These are phyloP conservation scores for Meandrina meandrites DNA, from an alignment of 92 coral and sea anemone species.

Conservation along the genomic window DNA sequence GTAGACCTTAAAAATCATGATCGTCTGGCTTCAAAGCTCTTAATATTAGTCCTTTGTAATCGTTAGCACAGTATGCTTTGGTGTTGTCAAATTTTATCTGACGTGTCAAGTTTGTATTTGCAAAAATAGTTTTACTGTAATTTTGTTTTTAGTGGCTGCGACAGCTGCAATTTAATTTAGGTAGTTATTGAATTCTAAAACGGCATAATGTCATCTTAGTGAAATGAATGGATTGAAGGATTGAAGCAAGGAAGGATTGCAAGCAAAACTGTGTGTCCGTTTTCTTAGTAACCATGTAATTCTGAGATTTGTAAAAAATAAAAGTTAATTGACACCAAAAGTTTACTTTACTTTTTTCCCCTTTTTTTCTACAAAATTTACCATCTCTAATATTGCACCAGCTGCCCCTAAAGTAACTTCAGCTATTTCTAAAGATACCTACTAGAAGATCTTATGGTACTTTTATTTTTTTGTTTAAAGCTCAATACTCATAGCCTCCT, in stretches of 20 bases:
- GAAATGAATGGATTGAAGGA: neutral
- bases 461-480: too few relatives aligned
- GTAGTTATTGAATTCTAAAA: slow-evolving; percentile 9
- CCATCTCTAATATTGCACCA: too few relatives aligned
- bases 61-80: neutral
- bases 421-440: too few relatives aligned
- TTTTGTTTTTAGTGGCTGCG: neutral
- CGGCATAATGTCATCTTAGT: neutral
- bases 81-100: neutral
- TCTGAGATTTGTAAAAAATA: slow-evolving; percentile 34
- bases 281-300: slow-evolving; percentile 10
- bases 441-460: too few relatives aligned
- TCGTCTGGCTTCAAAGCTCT: neutral
- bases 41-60: neutral
- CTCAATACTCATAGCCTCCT: too few relatives aligned
- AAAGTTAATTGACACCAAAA: neutral
- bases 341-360: neutral
- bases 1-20: slow-evolving; percentile 15
- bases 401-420: too few relatives aligned
- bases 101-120: neutral
- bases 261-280: neutral
- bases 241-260: too few relatives aligned
- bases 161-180: slow-evolving; percentile 12
- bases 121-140: neutral
- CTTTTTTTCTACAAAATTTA: too few relatives aligned